phyloP scores from a whole-genome alignment of 2,113 vertebrate genomes.

The Ivindomyrus marchei region DNA sequence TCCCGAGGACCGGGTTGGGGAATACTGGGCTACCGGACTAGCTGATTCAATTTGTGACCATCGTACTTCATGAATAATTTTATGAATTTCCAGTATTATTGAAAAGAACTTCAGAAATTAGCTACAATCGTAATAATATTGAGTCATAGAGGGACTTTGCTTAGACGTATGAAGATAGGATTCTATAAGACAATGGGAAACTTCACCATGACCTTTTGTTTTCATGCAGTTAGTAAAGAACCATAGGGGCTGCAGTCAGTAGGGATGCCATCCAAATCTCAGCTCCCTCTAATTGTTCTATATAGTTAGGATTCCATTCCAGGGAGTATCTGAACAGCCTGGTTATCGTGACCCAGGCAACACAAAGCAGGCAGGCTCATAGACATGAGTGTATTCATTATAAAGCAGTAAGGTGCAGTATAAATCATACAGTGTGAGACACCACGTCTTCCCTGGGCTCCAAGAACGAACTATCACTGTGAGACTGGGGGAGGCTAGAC shows the following conservation, averaged over 20 bases:
- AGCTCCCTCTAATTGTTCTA: not conserved
- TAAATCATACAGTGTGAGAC: not conserved
- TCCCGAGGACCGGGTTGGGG: not conserved
- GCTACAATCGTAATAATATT: not conserved
- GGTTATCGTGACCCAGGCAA: not conserved
- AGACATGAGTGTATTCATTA: not conserved
- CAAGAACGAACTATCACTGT: not conserved
- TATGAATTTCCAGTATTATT: constrained; percentile 57
- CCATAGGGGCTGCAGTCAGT: not conserved
- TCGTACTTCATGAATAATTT: constrained; percentile 57
- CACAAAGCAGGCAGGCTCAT: not conserved
- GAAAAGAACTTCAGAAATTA: constrained; percentile 26
- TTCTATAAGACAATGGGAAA: not conserved
- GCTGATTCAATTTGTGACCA: constrained; percentile 52
- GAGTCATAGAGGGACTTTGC: not conserved
- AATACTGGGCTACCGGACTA: not conserved
- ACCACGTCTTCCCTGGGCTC: not conserved
- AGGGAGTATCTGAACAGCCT: not conserved
- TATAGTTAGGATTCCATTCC: not conserved
- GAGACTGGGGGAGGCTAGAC: not conserved
- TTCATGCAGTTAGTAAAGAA: not conserved
- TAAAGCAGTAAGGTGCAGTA: not conserved
- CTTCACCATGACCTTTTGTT: not conserved
- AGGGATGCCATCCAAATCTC: not conserved
- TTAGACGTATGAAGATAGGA: not conserved